Percentiles rank a stretch among this genome's conserved stretches.
Conservation (phyloP, 2,113 vertebrate species). For the Gnathonemus echidnorhynchus region DNA sequence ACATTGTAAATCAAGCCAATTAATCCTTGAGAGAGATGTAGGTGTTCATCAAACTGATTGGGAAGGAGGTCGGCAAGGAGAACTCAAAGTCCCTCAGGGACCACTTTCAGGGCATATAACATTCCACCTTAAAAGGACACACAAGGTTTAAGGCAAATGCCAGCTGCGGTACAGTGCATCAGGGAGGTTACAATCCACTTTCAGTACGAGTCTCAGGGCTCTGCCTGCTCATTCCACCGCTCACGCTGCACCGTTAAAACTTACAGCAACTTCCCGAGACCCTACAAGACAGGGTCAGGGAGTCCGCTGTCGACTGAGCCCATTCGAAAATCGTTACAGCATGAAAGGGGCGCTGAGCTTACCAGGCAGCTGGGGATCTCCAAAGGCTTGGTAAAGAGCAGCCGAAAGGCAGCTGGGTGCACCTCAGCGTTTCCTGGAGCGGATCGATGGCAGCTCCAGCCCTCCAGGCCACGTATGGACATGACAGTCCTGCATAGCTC, state of each 20-base stretch:
- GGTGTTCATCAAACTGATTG: not conserved
- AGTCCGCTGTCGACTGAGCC: not conserved
- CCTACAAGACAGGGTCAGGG: not conserved
- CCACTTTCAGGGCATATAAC: not conserved
- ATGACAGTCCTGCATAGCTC: not conserved
- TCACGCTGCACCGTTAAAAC: not conserved
- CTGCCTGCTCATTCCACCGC: not conserved
- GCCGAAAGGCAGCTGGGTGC: not conserved
- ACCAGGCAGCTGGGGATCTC: not conserved
- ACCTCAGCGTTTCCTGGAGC: not conserved
- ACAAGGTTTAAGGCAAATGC: not conserved
- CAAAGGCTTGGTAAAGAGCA: not conserved
- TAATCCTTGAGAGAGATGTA: slow-evolving; percentile 31
- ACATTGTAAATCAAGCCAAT: slow-evolving; percentile 40
- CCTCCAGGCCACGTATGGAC: not conserved
- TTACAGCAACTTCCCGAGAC: not conserved
- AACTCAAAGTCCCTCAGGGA: not conserved
- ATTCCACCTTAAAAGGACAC: not conserved
- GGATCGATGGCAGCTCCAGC: not conserved
- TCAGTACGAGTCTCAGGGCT: not conserved
- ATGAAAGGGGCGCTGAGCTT: not conserved
- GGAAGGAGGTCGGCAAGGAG: not conserved
- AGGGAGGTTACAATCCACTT: not conserved
- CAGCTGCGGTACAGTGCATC: not conserved
- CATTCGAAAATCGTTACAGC: not conserved